Evolutionary conservation across 2,888 invertebrate genomes (phyloP), one percentile per base, ranked within the genome.

Genomic region (Sminthurides aquaticus): DNA sequence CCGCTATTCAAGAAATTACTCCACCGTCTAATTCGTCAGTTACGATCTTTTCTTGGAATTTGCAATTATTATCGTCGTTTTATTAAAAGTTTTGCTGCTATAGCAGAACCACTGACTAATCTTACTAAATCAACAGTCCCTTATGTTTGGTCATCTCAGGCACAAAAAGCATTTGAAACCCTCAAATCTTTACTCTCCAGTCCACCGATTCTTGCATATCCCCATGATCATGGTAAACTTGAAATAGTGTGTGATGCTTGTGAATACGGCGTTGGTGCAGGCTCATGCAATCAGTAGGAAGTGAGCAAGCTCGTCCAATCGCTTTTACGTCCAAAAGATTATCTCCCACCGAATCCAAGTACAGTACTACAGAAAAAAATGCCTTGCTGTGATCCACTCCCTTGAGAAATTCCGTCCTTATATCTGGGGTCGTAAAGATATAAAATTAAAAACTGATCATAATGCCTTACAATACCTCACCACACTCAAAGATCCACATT

Each of bases 401-500:
- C 66, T 78, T 0, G 62, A 76, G 18, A 78, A 78, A 65, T 80
- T 79, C 64, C 65, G 78, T 24, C 77, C 76, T 0, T 81, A 79
- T 66, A 69, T 81, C 0, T 78, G 78, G 62, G 77, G 78, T 0
- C 8, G 11, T 43, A 27, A 74, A 11, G 49, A 65, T 0, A 77
- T 79, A 15, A 66, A 67, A 1, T 72, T 80, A 0, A 60, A 75
- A 1, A 79, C 79, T 0, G 81, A 81, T 65, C 81, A 81, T 63
- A 77, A 79, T 62, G 77, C 80, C 0, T 71, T 82, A 49, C 78
- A 78, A 76, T 82, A 79, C 78, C 67, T 82, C 8, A 67, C 79
- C 66, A 69, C 72, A 0, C 48, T 79, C 8, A 78, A 79, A 64
- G 75, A 79, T n/a, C 77, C 78, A 0, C 74, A 75, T 26, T 78